Evolutionary conservation across 1,140 invertebrate species (phyloP).

Genomic region (Arctopsyche grandis): DNA sequence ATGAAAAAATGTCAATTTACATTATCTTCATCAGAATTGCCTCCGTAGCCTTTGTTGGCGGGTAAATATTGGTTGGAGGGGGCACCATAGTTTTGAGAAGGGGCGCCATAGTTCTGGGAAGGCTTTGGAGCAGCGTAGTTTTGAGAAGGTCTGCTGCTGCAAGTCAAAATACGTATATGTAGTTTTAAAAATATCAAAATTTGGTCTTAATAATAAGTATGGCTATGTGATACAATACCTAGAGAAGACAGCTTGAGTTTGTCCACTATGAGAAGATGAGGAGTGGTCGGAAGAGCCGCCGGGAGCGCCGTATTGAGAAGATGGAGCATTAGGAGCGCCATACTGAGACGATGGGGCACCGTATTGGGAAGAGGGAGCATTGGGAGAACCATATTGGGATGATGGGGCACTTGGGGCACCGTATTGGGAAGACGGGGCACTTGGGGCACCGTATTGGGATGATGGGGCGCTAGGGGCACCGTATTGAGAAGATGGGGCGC

Average conservation of each 20-base stretch:
- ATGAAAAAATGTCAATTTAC: slow-evolving; percentile 51
- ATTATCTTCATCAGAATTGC: slow-evolving; percentile 58
- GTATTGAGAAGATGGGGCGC: slow-evolving; percentile 43
- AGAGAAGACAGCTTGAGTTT: slow-evolving; percentile 44
- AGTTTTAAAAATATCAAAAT: too few relatives aligned
- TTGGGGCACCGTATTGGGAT: slow-evolving; percentile 39
- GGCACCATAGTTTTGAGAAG: slow-evolving; percentile 54
- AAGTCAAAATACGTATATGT: not conserved
- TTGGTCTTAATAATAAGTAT: too few relatives aligned
- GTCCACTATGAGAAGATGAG: slow-evolving; percentile 29
- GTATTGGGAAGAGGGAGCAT: slow-evolving; percentile 46
- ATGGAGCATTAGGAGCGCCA: slow-evolving; percentile 31
- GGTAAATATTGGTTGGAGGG: slow-evolving; percentile 58
- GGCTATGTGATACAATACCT: too few relatives aligned
- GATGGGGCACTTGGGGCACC: slow-evolving; percentile 40
- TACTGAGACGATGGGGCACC: slow-evolving; percentile 37
- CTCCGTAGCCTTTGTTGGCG: slow-evolving; percentile 55
- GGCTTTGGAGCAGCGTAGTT: slow-evolving; percentile 31
- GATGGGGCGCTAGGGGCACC: slow-evolving; percentile 46
- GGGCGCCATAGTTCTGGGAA: slow-evolving; percentile 34
- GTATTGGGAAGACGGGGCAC: slow-evolving; percentile 43
- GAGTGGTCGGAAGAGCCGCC: slow-evolving; percentile 10
- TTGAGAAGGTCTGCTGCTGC: slow-evolving; percentile 17
- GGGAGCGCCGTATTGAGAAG: slow-evolving; percentile 44
- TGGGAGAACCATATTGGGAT: slow-evolving; percentile 47